Base-by-base conservation (phyloP, 1,140 invertebrate genomes). In the Laupala kohalensis region DNA sequence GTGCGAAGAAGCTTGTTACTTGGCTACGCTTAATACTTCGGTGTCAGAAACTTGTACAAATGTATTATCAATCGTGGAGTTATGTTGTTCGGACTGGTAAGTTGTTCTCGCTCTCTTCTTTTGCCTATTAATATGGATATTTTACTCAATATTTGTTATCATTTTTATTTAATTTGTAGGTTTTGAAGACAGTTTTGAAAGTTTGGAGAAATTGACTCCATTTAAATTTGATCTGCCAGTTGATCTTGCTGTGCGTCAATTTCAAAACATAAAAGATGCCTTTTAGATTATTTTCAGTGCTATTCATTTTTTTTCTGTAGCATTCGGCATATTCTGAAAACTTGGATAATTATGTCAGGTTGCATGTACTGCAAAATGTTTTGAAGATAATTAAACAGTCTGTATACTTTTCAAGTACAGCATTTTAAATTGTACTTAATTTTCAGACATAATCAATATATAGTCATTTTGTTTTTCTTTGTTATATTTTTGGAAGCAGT, bases 221-320 rank as follows among this genome's bases (percentile, higher is more conserved):
- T 89, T 92, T 76, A 92, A 94, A 77, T 98, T 98, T 82, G 90
- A 96, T 80, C 84, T 99, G 74, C 96, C 96, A 0, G 92, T 97
- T 24, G 96, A 99, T 82, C 83, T 98, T 76, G 96, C 97, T 67
- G 89, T 99, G 67, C 86, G 94, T 78, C 95, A 96, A 76, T 95
- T 99, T 79, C 93, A 96, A 80, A 97, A 97, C 82, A 98, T 99
- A 77, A 96, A 94, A 83, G 95, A 98, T 83, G 95, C 96, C 75
- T 98, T 98, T 84, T 92, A 82, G 29, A 13, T 9, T 53, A 53
- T 13, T 53, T 53, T 13, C 19, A 53, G 37, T 53, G n/a, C n/a
- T n/a, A n/a, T n/a, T n/a, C n/a, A n/a, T n/a, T n/a, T n/a, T n/a
- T n/a, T n/a, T n/a, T n/a, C n/a, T n/a, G n/a, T n/a, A n/a, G n/a